Evolutionary conservation across 2,888 invertebrate species (phyloP).

Genomic region (Scaptomyza flava): DNA sequence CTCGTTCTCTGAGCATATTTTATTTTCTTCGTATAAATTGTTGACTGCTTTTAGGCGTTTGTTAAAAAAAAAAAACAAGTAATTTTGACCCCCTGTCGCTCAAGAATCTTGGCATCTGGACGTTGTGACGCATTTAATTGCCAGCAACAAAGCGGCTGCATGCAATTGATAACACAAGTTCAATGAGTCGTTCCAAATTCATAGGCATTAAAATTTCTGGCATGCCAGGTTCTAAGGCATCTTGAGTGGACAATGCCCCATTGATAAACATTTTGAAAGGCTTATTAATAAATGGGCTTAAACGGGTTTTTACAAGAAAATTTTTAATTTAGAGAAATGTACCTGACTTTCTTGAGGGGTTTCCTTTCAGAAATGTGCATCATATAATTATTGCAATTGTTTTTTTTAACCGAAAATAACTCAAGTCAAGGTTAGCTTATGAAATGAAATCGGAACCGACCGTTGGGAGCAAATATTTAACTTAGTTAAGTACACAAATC

Average conservation of each 20-base stretch:
- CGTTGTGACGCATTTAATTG: conserved; percentile 73
- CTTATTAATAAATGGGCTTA: conserved; percentile 38
- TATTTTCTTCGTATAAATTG: conserved; percentile 12
- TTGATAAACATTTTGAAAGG: conserved; percentile 23
- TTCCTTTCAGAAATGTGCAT: too few relatives aligned
- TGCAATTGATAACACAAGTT: conserved; percentile 68
- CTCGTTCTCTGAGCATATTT: conserved; percentile 7
- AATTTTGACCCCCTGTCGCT: conserved; percentile 1
- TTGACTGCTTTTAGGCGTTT: conserved; percentile 62
- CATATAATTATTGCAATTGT: too few relatives aligned
- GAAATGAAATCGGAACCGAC: neutral
- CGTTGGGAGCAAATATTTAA: neutral
- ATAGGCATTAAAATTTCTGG: conserved; percentile 67
- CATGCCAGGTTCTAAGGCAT: conserved; percentile 37
- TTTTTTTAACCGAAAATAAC: too few relatives aligned
- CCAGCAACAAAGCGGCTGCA: conserved; percentile 45
- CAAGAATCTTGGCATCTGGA: conserved; percentile 55
- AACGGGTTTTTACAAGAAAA: neutral
- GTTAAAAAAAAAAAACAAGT: conserved; percentile 25
- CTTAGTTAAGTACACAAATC: conserved; percentile 27
- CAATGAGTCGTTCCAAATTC: conserved; percentile 67
- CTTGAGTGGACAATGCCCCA: conserved; percentile 12
- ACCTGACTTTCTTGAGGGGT: neutral
- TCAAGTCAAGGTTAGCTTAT: neutral
- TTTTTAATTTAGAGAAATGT: neutral